Evolutionary conservation across 2,888 invertebrate genomes (phyloP).

Genomic region (Tenthredo notha): DNA sequence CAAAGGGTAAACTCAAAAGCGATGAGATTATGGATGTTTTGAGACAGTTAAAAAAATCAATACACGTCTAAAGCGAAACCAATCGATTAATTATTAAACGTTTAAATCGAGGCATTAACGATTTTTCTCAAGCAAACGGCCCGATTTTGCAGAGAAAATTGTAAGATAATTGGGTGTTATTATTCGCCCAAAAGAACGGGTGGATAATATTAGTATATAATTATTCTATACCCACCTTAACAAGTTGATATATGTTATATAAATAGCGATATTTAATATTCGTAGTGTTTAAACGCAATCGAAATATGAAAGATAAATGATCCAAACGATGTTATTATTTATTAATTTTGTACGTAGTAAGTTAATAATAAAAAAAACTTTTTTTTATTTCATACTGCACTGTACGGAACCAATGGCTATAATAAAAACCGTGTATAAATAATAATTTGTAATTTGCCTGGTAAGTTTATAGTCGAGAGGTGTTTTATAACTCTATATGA

Average conservation of each 20-base stretch:
- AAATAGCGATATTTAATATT: neutral
- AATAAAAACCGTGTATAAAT: neutral
- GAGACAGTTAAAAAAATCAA: neutral
- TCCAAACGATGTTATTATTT: constrained; percentile 27
- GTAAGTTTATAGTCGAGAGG: neutral
- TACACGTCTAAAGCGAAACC: neutral
- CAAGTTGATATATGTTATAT: neutral
- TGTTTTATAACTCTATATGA: constrained; percentile 25
- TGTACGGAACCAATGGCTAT: constrained; percentile 9
- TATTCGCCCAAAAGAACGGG: neutral
- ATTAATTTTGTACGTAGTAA: constrained; percentile 39
- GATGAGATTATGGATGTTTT: neutral
- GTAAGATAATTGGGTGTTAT: constrained; percentile 1
- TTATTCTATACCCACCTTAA: neutral
- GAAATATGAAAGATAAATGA: neutral
- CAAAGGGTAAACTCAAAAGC: constrained; percentile 58
- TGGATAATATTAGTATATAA: neutral
- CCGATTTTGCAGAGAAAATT: constrained; percentile 16
- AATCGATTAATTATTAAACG: neutral
- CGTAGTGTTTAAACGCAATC: neutral
- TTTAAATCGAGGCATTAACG: neutral
- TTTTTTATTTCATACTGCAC: neutral
- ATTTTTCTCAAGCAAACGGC: neutral
- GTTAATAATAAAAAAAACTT: neutral
- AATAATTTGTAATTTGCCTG: neutral